A percentile compares a stretch with the other conserved stretches of the same genome.
These are phyloP conservation scores for Menura novaehollandiae DNA, from an alignment of 2,113 vertebrate species.

Conservation along the genomic window DNA sequence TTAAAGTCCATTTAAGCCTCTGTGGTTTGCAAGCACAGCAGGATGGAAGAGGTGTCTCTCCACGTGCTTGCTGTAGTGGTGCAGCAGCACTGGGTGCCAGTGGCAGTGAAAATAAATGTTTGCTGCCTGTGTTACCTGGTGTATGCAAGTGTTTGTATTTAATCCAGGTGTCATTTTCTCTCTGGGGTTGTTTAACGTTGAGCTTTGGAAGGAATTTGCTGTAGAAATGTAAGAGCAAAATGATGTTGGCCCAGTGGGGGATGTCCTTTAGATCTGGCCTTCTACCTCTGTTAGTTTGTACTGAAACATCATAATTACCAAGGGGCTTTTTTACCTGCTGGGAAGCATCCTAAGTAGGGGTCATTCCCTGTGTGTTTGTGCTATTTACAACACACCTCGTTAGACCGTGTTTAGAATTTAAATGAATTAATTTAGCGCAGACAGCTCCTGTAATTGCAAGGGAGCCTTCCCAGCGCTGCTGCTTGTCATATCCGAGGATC, in stretches of 20 bases:
- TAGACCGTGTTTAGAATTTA: not conserved
- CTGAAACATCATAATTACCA: not conserved
- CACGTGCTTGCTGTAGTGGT: rapidly evolving
- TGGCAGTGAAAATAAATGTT: not conserved
- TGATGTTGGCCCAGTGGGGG: not conserved
- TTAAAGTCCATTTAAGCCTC: rapidly evolving
- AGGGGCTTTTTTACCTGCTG: not conserved
- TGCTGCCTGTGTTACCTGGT: not conserved
- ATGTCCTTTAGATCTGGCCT: not conserved
- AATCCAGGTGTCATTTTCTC: not conserved
- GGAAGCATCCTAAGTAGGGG: not conserved
- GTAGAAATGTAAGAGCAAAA: not conserved
- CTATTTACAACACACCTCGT: not conserved
- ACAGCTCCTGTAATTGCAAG: not conserved
- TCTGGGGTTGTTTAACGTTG: rapidly evolving
- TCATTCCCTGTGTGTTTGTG: not conserved
- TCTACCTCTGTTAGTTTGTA: not conserved
- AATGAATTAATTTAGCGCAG: not conserved
- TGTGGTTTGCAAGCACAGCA: not conserved
- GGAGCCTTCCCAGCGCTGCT: not conserved
- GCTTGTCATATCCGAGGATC: not conserved
- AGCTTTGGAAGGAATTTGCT: not conserved
- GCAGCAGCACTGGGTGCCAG: not conserved
- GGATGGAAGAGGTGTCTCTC: not conserved
- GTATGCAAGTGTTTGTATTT: not conserved